Percentiles rank a stretch among this genome's conserved stretches.
phyloP scores from a whole-genome alignment of 1,140 invertebrate species.

The Apis mellifera region DNA sequence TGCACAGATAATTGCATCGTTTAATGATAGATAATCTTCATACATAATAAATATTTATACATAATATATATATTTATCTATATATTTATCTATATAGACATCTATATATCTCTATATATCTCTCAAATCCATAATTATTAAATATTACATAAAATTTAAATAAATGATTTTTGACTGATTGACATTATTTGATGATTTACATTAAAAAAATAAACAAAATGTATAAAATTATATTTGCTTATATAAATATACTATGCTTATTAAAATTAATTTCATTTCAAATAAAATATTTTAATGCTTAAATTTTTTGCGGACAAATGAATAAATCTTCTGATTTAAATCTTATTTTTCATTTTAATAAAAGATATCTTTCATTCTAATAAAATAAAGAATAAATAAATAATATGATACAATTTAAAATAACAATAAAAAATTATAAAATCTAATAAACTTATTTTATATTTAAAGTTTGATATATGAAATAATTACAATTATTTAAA shows the following conservation, averaged over 20 bases:
- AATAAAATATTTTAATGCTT: not conserved
- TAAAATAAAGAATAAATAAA: not conserved
- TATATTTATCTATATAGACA: too few species aligned
- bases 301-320: not conserved
- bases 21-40: slow-evolving; percentile 19
- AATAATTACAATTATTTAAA: not conserved
- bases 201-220: not conserved
- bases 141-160: not conserved
- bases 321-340: not conserved
- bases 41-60: too few species aligned
- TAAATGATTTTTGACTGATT: not conserved
- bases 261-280: too few species aligned
- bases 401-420: not conserved
- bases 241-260: too few species aligned
- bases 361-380: not conserved
- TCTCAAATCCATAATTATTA: slow-evolving; percentile 3
- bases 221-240: too few species aligned
- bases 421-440: not conserved
- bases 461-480: not conserved
- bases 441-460: not conserved
- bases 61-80: not conserved
- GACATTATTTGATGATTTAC: too few species aligned
- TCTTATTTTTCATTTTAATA: not conserved
- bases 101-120: too few species aligned
- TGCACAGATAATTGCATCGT: slow-evolving; percentile 45